phyloP scores from a whole-genome alignment of 2,113 vertebrate genomes.

The Bolborhynchus lineola region DNA sequence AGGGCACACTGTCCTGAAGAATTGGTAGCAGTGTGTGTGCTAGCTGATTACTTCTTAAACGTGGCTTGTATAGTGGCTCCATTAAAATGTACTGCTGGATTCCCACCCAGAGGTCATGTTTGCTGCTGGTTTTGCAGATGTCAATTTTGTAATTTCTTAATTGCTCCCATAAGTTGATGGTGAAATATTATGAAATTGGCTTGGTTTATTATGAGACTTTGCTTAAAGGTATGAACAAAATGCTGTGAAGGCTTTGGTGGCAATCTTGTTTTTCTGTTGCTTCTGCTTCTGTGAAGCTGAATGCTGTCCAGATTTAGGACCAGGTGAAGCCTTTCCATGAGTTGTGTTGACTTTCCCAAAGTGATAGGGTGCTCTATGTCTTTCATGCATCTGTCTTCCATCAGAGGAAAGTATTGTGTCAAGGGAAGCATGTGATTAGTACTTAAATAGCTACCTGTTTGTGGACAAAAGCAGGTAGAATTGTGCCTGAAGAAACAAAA shows the following conservation, averaged over 20 bases:
- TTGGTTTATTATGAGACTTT: not conserved
- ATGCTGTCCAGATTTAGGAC: not conserved
- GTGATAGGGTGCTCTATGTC: not conserved
- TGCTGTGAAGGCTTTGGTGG: not conserved
- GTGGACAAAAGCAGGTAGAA: not conserved
- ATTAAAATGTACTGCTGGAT: not conserved
- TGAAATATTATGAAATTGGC: not conserved
- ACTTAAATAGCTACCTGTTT: not conserved
- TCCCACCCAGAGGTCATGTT: not conserved
- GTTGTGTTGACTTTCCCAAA: not conserved
- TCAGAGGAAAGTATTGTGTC: slow-evolving; percentile 9
- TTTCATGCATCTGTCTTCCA: not conserved
- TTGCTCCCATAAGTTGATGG: not conserved
- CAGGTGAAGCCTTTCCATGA: not conserved
- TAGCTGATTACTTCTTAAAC: not conserved
- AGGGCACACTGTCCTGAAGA: not conserved
- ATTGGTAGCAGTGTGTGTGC: not conserved
- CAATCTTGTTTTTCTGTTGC: not conserved
- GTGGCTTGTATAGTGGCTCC: not conserved
- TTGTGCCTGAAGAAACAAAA: slow-evolving; percentile 38
- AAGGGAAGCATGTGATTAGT: slow-evolving; percentile 11
- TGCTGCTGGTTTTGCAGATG: not conserved
- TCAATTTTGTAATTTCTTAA: not conserved
- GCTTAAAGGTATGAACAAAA: not conserved
- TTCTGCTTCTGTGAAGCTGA: not conserved